Conservation (phyloP, 2,113 vertebrate genomes). For the Xiphias gladius region DNA sequence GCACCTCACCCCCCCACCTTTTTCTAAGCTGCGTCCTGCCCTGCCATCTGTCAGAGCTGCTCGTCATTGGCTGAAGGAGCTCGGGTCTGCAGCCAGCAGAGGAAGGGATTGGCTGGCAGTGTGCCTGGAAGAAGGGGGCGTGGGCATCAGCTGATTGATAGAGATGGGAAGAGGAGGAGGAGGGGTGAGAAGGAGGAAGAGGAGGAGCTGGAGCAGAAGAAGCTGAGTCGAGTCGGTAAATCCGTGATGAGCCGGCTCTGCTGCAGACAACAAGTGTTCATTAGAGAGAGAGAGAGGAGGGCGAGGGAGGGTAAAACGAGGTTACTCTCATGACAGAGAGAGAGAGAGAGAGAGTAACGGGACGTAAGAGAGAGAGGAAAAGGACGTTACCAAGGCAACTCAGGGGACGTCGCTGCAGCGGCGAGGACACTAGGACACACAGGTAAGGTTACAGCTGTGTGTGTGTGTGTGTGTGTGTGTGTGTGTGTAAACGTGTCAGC, state of each 20-base stretch:
- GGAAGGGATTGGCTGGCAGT: slow-evolving; percentile 49
- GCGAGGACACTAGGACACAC: slow-evolving; percentile 55
- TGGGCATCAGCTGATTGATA: slow-evolving; percentile 47
- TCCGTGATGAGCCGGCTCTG: slow-evolving; percentile 66
- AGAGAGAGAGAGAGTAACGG: slow-evolving; percentile 23
- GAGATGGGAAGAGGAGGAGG: slow-evolving; percentile 19
- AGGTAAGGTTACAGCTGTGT: slow-evolving; percentile 64
- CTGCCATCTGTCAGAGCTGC: slow-evolving; percentile 44
- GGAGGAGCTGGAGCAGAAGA: slow-evolving; percentile 24
- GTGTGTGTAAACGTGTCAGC: slow-evolving; percentile 10
- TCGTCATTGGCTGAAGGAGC: slow-evolving; percentile 29
- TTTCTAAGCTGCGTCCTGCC: slow-evolving; percentile 12
- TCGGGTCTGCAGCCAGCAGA: neutral
- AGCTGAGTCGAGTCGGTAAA: slow-evolving; percentile 56
- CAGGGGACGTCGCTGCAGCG: slow-evolving; percentile 27
- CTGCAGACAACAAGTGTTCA: slow-evolving; percentile 75
- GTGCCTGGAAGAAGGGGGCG: slow-evolving; percentile 25
- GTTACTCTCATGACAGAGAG: slow-evolving; percentile 11
- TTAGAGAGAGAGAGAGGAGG: slow-evolving; percentile 36
- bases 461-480: slow-evolving; percentile 5
- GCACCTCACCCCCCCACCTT: neutral
- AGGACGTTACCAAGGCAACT: slow-evolving; percentile 69
- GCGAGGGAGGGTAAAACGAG: slow-evolving; percentile 36
- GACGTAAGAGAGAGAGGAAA: neutral
- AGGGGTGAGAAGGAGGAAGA: slow-evolving; percentile 17